Conservation (phyloP, 2,797 vertebrate genomes). For the Hoplostethus atlanticus region DNA sequence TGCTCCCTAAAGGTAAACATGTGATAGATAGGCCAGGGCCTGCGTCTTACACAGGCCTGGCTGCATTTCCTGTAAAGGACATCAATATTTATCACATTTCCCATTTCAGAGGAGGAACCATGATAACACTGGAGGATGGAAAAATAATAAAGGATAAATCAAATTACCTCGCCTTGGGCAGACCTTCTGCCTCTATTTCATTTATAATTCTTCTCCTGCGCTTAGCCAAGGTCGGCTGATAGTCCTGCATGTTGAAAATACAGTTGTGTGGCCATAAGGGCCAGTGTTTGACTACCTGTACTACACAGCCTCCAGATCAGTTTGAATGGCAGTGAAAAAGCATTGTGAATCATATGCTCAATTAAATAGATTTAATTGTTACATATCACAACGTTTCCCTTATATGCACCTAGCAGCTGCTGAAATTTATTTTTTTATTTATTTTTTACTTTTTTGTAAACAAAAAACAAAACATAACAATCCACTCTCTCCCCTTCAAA, state of each 20-base stretch:
- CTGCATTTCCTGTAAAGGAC: slow-evolving; percentile 76
- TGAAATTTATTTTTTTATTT: too few species aligned
- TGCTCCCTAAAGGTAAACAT: slow-evolving; percentile 43
- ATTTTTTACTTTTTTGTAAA: too few species aligned
- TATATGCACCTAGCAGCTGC: too few species aligned
- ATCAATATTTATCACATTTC: slow-evolving; percentile 89
- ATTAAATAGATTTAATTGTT: slow-evolving; percentile 11
- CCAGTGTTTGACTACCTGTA: neutral
- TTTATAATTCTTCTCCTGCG: slow-evolving; percentile 63
- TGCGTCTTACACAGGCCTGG: slow-evolving; percentile 55
- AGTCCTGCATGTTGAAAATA: slow-evolving; percentile 53
- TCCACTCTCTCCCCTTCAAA: too few species aligned
- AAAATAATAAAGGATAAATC: slow-evolving; percentile 85
- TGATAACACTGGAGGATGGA: slow-evolving; percentile 72
- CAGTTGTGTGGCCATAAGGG: slow-evolving; percentile 22
- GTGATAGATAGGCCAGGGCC: slow-evolving; percentile 56
- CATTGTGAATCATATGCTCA: slow-evolving; percentile 10
- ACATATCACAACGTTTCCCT: too few species aligned
- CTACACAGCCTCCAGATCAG: slow-evolving; percentile 5
- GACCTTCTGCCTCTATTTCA: slow-evolving; percentile 68
- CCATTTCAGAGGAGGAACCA: slow-evolving; percentile 76
- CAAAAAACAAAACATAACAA: too few species aligned
- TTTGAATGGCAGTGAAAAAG: slow-evolving; percentile 9
- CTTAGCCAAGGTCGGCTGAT: slow-evolving; percentile 44
- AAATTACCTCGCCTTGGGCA: slow-evolving; percentile 73